Base-by-base conservation (phyloP, 2,888 invertebrate genomes). In the Callyntrura sp. region DNA sequence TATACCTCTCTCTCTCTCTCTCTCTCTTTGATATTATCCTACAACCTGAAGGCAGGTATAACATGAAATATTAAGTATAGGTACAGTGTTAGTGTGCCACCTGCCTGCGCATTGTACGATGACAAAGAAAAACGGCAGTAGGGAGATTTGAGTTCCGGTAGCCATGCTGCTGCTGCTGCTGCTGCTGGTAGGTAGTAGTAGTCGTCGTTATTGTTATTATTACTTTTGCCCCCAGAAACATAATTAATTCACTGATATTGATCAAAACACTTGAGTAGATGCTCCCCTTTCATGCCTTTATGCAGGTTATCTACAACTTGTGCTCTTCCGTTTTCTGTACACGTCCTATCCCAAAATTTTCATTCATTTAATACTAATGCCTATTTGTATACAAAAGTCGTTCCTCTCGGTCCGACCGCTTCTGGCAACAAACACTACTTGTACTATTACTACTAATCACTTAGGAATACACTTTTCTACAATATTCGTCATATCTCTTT, bases 211-310 rank as follows among this genome's bases (percentile, higher is more conserved):
- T 68, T 79, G 79, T 88, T 35, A 84, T 90, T 83, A 78, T 48
- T 78, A 55, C 45, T 62, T 23, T 83, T 57, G 17, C 28, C 28
- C n/a, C 45, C 43, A 88, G 84, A 89, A 89, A 91, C 92, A 93
- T 92, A 93, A 90, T 93, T 92, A 91, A 92, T 91, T 91, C 90
- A 91, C 88, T 60, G 60, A 35, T 92, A 92, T 91, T 85, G 92
- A 92, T 92, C 90, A 81, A 60, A 83, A 79, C 62, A 45, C 45
- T 81, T 45, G 35, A 62, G 60, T 57, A n/a, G 55, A 78, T 81
- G 60, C 45, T 45, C 62, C 45, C 81, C 45, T 35, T 35, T 45
- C 60, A 23, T 8, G 45, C n/a, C 45, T 28, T 14, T 35, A 6
- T 35, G 2, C 35, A 35, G 35, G 35, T 35, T 48, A 48, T 11